Conservation (phyloP, 2,888 invertebrate species). For the Drosophila lacicola region DNA sequence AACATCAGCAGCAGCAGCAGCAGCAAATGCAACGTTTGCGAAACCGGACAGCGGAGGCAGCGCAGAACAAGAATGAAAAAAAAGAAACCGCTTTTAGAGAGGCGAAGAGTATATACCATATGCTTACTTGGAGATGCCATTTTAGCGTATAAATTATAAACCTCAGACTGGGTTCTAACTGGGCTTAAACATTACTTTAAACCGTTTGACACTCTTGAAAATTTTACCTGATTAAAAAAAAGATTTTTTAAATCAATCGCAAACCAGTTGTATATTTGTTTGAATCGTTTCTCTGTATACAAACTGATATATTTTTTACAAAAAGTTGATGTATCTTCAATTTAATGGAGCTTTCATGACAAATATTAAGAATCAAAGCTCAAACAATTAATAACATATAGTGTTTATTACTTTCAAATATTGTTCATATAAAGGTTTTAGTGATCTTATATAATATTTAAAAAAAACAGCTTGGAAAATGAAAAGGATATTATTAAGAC, state of each 20-base stretch:
- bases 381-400: too few relatives aligned
- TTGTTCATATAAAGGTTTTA: too few relatives aligned
- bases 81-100: conserved; percentile 14
- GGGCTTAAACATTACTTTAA: neutral
- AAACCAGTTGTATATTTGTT: too few relatives aligned
- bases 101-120: conserved; percentile 16
- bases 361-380: too few relatives aligned
- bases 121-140: neutral
- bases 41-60: conserved; percentile 57
- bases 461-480: too few relatives aligned
- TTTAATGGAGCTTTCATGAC: too few relatives aligned
- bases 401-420: too few relatives aligned
- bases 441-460: too few relatives aligned
- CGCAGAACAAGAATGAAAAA: conserved; percentile 20
- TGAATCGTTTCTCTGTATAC: too few relatives aligned
- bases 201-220: neutral
- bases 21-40: conserved; percentile 60
- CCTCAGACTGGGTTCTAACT: neutral
- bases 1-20: conserved; percentile 17
- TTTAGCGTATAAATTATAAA: neutral
- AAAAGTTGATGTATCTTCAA: too few relatives aligned
- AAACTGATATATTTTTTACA: too few relatives aligned
- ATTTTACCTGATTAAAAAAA: neutral
- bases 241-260: neutral
- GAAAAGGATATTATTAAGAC: too few relatives aligned